Conservation (phyloP, 1,140 invertebrate species). For the Bombus fervidus region DNA sequence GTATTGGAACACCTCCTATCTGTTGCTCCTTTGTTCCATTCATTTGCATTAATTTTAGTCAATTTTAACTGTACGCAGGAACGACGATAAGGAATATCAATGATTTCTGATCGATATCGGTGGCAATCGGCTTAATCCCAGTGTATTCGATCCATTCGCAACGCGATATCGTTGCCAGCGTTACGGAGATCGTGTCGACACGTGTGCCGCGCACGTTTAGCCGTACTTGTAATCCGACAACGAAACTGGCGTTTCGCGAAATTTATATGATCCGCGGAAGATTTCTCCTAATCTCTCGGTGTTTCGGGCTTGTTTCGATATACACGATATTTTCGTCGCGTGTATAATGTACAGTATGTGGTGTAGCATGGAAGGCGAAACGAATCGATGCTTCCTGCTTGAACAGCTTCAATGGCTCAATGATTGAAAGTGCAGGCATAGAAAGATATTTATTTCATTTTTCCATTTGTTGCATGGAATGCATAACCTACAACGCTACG, state of each 20-base stretch:
- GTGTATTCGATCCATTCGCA: background rate
- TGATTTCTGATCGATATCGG: background rate
- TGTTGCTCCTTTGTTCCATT: no score
- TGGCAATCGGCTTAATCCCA: background rate
- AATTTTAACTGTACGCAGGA: background rate
- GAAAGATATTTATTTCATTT: background rate
- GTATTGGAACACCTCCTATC: no score
- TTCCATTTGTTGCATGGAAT: no score
- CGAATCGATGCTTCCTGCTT: background rate
- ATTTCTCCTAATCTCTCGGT: constrained; percentile 17
- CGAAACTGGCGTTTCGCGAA: constrained; percentile 25
- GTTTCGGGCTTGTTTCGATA: background rate
- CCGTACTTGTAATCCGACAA: constrained; percentile 21
- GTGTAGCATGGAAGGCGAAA: background rate
- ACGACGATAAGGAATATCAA: background rate
- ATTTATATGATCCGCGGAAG: constrained; percentile 35
- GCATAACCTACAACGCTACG: no score
- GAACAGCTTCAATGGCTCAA: background rate
- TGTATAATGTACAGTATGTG: no score
- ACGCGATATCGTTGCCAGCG: constrained; percentile 4
- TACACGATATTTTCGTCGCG: background rate
- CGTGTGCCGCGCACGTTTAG: constrained; percentile 7
- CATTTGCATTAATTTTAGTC: no score
- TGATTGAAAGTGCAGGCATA: background rate
- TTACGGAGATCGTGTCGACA: constrained; percentile 22